A percentile compares a stretch with the other conserved stretches of the same genome.
Conservation (phyloP, 2,888 invertebrate genomes). For the Macaria liturata region DNA sequence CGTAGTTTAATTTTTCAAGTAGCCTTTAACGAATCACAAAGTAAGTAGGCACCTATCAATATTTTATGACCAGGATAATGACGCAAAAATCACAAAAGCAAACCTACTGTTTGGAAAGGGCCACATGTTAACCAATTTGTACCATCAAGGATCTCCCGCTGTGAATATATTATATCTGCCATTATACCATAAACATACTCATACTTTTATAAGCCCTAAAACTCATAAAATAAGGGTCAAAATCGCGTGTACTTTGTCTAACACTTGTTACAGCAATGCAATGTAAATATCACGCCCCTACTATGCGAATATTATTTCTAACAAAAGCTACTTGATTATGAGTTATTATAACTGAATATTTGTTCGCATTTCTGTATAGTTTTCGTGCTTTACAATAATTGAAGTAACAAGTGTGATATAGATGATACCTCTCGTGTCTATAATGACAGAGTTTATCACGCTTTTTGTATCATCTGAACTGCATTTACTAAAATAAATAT, state of each 20-base stretch:
- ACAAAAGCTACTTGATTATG: conserved; percentile 75
- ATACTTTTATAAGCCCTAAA: conserved; percentile 1
- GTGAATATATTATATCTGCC: conserved; percentile 66
- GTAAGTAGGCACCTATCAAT: not conserved
- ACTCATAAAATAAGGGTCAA: not conserved
- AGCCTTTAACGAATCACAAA: too few relatives aligned
- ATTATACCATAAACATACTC: conserved; percentile 2
- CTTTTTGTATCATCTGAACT: too few relatives aligned
- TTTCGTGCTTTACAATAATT: conserved; percentile 32
- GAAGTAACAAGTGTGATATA: conserved; percentile 28
- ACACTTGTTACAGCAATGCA: conserved; percentile 10
- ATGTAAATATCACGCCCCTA: conserved; percentile 60
- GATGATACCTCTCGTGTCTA: too few relatives aligned
- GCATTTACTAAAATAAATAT: too few relatives aligned
- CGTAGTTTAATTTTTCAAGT: too few relatives aligned
- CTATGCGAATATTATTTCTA: conserved; percentile 57
- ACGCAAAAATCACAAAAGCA: conserved; percentile 30
- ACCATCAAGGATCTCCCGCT: conserved; percentile 69
- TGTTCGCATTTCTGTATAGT: conserved; percentile 30
- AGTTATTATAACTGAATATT: conserved; percentile 51
- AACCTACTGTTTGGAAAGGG: conserved; percentile 32
- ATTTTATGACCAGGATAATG: conserved; percentile 23
- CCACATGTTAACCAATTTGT: conserved; percentile 80
- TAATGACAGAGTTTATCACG: too few relatives aligned
- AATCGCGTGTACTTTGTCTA: not conserved